These are phyloP conservation scores for Aphodius sticticus DNA, from an alignment of 2,888 invertebrate species.

Conservation along the genomic window DNA sequence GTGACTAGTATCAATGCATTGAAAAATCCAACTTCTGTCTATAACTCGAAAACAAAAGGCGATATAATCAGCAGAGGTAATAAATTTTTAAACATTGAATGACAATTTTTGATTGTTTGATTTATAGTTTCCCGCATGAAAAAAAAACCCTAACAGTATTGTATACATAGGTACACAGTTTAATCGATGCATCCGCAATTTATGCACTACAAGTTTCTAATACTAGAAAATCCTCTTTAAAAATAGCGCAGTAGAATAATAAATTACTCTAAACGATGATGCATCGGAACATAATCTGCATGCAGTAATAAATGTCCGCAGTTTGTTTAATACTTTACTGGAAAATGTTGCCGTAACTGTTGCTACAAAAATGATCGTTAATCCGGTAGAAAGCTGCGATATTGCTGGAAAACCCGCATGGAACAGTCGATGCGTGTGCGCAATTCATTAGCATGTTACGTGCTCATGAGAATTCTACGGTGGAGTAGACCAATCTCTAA, in stretches of 20 bases:
- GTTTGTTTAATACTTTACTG: no score
- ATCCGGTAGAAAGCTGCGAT: background rate
- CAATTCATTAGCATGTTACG: background rate
- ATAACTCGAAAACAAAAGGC: no score
- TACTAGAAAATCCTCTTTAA: background rate
- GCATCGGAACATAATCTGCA: no score
- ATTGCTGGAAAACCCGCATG: conserved; percentile 4
- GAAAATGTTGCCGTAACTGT: background rate
- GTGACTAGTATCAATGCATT: no score
- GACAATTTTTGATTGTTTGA: no score
- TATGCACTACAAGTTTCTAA: background rate
- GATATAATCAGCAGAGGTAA: no score
- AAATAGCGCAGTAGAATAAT: background rate
- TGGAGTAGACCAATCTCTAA: background rate
- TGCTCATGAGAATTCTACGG: background rate
- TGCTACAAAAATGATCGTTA: background rate
- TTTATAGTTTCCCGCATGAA: no score
- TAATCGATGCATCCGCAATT: background rate
- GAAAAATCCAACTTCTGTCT: no score
- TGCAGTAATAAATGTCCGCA: no score
- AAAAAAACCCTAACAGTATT: no score
- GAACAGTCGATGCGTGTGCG: background rate
- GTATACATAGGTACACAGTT: background rate
- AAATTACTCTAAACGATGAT: background rate
- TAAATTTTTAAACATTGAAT: no score